Conservation (phyloP, 1,140 invertebrate species). For the Leptonema lineaticorne region DNA sequence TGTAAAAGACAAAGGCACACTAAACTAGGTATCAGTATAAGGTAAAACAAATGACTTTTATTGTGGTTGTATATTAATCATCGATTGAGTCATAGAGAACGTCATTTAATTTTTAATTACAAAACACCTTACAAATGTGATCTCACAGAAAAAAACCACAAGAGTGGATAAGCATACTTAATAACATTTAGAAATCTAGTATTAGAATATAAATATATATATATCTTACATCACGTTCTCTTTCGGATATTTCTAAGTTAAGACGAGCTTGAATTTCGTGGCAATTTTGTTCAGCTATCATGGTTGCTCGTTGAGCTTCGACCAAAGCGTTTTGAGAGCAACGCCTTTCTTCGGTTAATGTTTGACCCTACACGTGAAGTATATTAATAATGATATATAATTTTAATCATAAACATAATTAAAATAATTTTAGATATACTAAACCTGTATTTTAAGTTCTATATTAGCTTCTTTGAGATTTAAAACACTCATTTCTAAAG, state of each 20-base stretch:
- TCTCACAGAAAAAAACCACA: not conserved
- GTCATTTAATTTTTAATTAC: too few species aligned
- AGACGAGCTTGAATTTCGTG: slow-evolving; percentile 47
- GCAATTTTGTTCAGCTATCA: slow-evolving; percentile 49
- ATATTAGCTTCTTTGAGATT: slow-evolving; percentile 70
- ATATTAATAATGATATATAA: slow-evolving; percentile 5
- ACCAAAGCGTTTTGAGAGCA: slow-evolving; percentile 49
- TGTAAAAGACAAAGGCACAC: not conserved
- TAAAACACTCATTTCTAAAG: slow-evolving; percentile 69
- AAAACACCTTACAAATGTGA: too few species aligned
- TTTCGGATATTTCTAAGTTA: slow-evolving; percentile 48
- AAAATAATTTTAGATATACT: not conserved
- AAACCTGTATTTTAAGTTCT: slow-evolving; percentile 75
- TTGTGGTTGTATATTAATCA: not conserved
- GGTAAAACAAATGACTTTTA: not conserved
- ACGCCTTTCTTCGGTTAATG: slow-evolving; percentile 52
- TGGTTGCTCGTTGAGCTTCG: slow-evolving; percentile 49
- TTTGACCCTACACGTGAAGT: slow-evolving; percentile 43
- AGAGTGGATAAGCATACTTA: not conserved
- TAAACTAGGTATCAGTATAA: not conserved
- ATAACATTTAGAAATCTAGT: not conserved
- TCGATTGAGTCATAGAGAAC: not conserved
- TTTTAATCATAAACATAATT: not conserved
- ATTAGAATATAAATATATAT: not conserved
- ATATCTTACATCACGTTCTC: slow-evolving; percentile 50